Percentiles rank a stretch among this genome's conserved stretches.
These are phyloP conservation scores for Solea solea DNA, from an alignment of 2,113 vertebrate genomes.

Conservation along the genomic window DNA sequence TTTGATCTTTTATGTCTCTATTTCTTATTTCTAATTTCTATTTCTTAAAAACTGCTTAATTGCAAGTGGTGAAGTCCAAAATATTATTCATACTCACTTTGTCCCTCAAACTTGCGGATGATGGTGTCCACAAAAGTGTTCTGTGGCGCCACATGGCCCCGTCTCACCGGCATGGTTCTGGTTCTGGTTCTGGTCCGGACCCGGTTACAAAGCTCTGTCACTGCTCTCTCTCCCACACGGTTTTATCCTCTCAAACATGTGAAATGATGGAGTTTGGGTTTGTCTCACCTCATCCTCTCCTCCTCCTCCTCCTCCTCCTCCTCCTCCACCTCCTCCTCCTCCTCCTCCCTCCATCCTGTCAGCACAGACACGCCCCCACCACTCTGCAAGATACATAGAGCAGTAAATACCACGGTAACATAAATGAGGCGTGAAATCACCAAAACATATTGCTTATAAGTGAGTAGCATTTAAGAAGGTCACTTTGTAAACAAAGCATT, in stretches of 20 bases:
- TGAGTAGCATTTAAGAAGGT: background rate
- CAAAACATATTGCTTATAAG: background rate
- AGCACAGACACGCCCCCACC: constrained; percentile 7
- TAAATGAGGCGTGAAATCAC: background rate
- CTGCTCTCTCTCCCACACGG: background rate
- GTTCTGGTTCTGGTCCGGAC: background rate
- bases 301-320: background rate
- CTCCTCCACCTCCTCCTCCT: background rate
- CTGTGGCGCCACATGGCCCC: constrained; percentile 91
- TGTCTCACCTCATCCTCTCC: background rate
- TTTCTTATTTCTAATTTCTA: no score
- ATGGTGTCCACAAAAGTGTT: constrained; percentile 94
- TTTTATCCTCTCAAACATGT: background rate
- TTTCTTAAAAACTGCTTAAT: no score
- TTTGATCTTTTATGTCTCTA: no score
- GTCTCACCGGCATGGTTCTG: constrained; percentile 86
- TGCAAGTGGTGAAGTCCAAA: background rate
- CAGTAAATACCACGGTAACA: background rate
- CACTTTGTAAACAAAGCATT: background rate
- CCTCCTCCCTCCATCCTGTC: background rate
- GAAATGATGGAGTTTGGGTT: background rate
- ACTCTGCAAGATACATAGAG: background rate
- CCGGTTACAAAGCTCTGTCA: background rate
- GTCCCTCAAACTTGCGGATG: constrained; percentile 92
- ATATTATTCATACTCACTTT: constrained; percentile 81